Percentiles rank a stretch among this genome's conserved stretches.
These are phyloP conservation scores for Alligator sinensis DNA, from an alignment of 2,113 vertebrate genomes.

Conservation along the genomic window DNA sequence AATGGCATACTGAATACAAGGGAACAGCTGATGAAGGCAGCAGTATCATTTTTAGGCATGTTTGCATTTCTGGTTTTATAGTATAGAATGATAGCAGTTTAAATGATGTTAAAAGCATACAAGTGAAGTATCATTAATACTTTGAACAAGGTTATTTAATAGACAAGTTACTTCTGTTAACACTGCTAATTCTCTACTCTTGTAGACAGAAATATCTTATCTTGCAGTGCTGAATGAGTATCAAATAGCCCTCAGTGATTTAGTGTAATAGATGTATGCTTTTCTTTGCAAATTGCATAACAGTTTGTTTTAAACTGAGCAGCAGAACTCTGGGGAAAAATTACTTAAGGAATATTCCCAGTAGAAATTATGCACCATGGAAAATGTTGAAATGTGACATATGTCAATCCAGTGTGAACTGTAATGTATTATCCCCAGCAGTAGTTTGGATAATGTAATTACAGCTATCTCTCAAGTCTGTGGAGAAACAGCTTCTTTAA, in stretches of 20 bases:
- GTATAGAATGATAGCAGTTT: background rate
- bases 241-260: background rate
- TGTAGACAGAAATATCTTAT: background rate
- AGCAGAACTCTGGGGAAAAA: background rate
- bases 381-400: background rate
- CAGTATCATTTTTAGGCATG: background rate
- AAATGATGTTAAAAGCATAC: constrained; percentile 32
- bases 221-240: background rate
- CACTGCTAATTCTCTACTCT: constrained; percentile 5
- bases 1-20: constrained; percentile 13
- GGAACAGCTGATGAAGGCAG: constrained; percentile 2
- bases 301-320: background rate
- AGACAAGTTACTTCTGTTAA: constrained; percentile 20
- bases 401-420: background rate
- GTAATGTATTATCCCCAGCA: rapidly evolving
- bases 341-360: background rate
- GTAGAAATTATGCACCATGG: background rate
- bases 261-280: background rate
- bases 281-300: background rate
- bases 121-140: background rate
- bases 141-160: constrained; percentile 8
- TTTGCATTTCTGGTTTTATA: constrained; percentile 17
- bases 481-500: background rate
- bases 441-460: background rate
- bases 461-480: background rate